Base-by-base conservation (phyloP, 1,140 invertebrate genomes). In the Trinorchestia longiramus region DNA sequence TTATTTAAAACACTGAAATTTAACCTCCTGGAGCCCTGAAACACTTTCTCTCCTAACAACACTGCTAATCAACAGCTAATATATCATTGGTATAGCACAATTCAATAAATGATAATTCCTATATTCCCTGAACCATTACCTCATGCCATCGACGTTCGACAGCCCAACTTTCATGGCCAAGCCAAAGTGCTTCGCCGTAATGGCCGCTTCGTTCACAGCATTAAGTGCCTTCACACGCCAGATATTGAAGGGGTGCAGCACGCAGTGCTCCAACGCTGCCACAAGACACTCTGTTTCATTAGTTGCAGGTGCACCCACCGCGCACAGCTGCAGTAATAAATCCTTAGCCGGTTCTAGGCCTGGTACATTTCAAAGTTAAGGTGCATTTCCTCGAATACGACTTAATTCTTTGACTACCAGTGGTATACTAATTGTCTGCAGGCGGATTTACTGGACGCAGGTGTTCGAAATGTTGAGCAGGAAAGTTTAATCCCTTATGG, bases 191-290 rank as follows among this genome's bases (percentile, higher is more conserved):
- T 94, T 44, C 43, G 15, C 92, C 0, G 43, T 40, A 11, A 94
- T 94, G 43, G 92, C 92, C 11, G 92, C 92, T 40, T 94, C 92
- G 43, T 44, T 94, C 43, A 94, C 92, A 8, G 92, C 92, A 40
- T 94, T 94, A 17, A 94, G 43, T 23, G 92, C 92, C 92, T 94
- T 94, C 40, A 94, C 92, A 23, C 92, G 43, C 92, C 92, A 94
- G 40, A 94, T 47, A 44, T 94, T 94, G 44, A 23, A 47, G 8
- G 92, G 92, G 44, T 94, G 92, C 43, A 94, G 92, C 40, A 45
- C 92, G 92, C 92, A 94, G 43, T 44, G 4, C 44, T 94, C 41
- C 43, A 94, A 17, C 36, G 92, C 92, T 15, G 43, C 19, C 44
- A 45, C 43, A 6, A 47, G 43, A 36, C 4, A 45, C 23, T 44